phyloP scores from a whole-genome alignment of 23 tunicate species.

The Styela plicata region DNA sequence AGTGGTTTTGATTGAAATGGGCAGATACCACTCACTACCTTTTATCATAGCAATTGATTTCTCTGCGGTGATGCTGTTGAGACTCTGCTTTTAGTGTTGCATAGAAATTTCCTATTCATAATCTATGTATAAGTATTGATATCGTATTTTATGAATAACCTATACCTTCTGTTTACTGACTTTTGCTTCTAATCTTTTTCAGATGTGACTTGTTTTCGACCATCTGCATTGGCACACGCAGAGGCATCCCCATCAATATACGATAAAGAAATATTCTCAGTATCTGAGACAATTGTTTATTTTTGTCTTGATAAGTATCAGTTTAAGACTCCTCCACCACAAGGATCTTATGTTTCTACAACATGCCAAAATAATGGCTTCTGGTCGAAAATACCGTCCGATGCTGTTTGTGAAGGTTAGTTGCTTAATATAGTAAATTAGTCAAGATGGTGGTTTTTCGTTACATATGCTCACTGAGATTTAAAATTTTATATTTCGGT shows the following conservation, averaged over 20 bases:
- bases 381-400: conserved; percentile 42
- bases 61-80: neutral
- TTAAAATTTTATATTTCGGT: too few species aligned
- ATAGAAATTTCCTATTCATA: too few species aligned
- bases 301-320: conserved; percentile 26
- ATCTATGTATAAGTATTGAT: too few species aligned
- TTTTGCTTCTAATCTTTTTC: neutral
- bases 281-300: conserved; percentile 12
- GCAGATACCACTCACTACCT: too few species aligned
- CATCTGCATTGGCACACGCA: neutral
- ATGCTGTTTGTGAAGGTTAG: conserved; percentile 40
- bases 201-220: conserved; percentile 45
- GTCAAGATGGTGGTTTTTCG: too few species aligned
- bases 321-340: conserved; percentile 34
- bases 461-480: too few species aligned
- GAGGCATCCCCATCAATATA: neutral
- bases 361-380: conserved; percentile 36
- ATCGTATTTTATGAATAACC: too few species aligned
- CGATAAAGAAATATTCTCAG: neutral
- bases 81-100: too few species aligned
- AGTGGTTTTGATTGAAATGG: neutral
- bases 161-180: neutral
- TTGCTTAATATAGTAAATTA: too few species aligned
- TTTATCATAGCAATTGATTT: neutral
- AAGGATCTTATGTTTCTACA: conserved; percentile 16